Conservation (phyloP, 2,113 vertebrate species). For the Corythaixoides concolor region DNA sequence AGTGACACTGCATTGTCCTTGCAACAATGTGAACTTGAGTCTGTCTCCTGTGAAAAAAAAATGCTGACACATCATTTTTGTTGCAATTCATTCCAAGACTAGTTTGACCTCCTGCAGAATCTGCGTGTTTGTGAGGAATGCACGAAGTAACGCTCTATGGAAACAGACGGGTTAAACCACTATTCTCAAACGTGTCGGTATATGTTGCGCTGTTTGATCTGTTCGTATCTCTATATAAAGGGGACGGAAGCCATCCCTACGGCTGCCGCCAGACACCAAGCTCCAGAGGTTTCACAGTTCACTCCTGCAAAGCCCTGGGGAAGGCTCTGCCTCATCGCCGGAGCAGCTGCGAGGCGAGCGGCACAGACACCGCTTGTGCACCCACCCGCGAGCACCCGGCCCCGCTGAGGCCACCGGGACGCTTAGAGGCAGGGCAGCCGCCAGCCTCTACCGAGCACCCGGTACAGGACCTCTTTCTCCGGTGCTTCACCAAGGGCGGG, state of each 20-base stretch:
- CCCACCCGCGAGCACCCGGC: background rate
- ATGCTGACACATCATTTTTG: background rate
- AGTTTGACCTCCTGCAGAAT: rapidly evolving
- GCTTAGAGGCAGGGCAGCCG: background rate
- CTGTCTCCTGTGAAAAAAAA: background rate
- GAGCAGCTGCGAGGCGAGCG: background rate
- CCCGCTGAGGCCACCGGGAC: rapidly evolving
- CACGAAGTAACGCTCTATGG: background rate
- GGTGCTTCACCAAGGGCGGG: background rate
- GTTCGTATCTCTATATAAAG: rapidly evolving
- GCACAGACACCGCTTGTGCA: background rate
- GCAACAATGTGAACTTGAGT: background rate
- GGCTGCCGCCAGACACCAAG: background rate
- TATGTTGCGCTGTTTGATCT: rapidly evolving
- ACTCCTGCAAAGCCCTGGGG: background rate
- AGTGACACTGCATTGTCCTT: conserved; percentile 31
- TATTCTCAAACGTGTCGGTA: rapidly evolving
- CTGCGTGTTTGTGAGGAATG: rapidly evolving
- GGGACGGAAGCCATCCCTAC: rapidly evolving
- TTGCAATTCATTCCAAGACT: background rate
- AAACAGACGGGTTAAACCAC: background rate
- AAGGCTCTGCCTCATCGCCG: no score
- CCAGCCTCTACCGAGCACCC: background rate
- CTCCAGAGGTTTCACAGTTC: rapidly evolving
- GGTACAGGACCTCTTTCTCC: rapidly evolving